phyloP scores from a whole-genome alignment of 2,113 vertebrate species.

The rabbit (Oryctolagus cuniculus) region DNA sequence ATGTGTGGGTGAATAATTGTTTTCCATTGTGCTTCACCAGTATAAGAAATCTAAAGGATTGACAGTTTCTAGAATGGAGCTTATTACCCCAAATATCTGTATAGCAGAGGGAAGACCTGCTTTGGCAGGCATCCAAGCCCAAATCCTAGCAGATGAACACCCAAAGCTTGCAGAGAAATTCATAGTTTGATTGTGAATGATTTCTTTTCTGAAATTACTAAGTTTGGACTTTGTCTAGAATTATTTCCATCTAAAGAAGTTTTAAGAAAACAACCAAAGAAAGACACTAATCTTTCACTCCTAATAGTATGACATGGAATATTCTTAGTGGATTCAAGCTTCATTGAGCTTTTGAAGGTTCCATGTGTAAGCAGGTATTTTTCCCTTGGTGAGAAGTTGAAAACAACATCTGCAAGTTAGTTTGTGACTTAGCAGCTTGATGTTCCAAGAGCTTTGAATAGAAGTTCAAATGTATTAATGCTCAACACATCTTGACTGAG shows the following conservation, averaged over 20 bases:
- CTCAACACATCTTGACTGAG: background rate
- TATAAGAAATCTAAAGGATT: background rate
- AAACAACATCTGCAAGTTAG: background rate
- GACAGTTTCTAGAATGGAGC: background rate
- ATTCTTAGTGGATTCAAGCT: slow-evolving; percentile 39
- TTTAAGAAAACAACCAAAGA: slow-evolving; percentile 43
- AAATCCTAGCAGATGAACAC: background rate
- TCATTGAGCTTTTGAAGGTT: slow-evolving; percentile 26
- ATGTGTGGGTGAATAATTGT: background rate
- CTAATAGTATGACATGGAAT: background rate
- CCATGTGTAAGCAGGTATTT: background rate
- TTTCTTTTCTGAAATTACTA: slow-evolving; percentile 26
- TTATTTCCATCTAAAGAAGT: slow-evolving; percentile 43
- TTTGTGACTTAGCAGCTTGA: background rate
- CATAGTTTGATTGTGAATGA: background rate
- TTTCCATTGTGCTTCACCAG: background rate
- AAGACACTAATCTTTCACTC: background rate
- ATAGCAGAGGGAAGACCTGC: background rate
- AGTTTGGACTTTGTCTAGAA: background rate
- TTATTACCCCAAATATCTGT: background rate
- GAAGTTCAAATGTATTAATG: background rate
- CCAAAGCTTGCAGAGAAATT: background rate
- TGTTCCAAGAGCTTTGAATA: background rate
- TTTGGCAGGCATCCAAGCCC: background rate
- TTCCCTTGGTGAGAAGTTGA: background rate